Base-by-base conservation (phyloP, 2,113 vertebrate genomes). In the Limanda limanda region DNA sequence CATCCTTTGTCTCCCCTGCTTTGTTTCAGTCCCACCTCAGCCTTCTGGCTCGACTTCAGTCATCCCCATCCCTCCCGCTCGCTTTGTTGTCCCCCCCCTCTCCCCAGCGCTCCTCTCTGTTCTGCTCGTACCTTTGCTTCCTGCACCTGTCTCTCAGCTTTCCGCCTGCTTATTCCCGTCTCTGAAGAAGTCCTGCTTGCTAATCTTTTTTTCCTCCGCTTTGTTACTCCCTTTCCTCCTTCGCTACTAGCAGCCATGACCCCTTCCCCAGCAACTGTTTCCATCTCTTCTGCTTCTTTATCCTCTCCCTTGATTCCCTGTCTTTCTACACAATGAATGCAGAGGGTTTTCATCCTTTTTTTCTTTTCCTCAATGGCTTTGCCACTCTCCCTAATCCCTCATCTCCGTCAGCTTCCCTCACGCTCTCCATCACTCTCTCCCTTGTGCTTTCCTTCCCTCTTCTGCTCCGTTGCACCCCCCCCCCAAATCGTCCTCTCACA, bases 311-410 rank as follows among this genome's bases (percentile, higher is more conserved):
- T 60, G 74, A 85, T 79, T 82, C 69, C 71, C 55, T 59, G 56
- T 87, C 79, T 86, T 58, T 66, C 51, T 48, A 68, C 52, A 78
- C 78, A 82, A 85, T 69, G 76, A 73, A 84, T 76, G 80, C 71
- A 57, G 48, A 83, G 67, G 67, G 68, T 84, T 90, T 88, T 80
- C 86, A 85, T 58, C 58, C 51, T 62, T 72, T 75, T 74, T 68
- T 79, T 17, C 9, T 17, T 14, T 31, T 31, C 61, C 65, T 81
- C 73, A 72, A 68, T 86, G 76, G 80, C 83, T 86, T 89, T 90
- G 69, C 76, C 87, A 76, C 84, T 88, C 79, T 85, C 72, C 73
- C 71, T 89, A 88, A 93, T 92, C 86, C 89, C 73, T 82, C 73
- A 86, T 91, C 89, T 93, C 88, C 68, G 90, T 89, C 81, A 84